A percentile compares a stretch with the other conserved stretches of the same genome.
These are phyloP conservation scores for Cassiopea andromeda DNA, from an alignment of 30 jellyfish, hydroid and myxozoan genomes.

Conservation along the genomic window DNA sequence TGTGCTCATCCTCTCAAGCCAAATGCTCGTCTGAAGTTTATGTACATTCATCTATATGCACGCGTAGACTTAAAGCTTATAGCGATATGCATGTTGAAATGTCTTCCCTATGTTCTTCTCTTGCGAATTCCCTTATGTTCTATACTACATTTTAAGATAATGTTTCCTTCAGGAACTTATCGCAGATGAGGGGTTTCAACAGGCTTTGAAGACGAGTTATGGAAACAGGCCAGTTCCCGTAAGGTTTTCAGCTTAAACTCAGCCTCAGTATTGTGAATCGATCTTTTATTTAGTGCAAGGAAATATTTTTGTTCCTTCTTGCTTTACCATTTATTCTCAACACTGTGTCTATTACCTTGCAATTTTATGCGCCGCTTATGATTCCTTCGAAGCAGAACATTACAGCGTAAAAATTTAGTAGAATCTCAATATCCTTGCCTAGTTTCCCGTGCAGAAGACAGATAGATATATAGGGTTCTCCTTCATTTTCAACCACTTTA, in stretches of 20 bases:
- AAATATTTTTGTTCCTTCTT: too few relatives aligned
- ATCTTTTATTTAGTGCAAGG: too few relatives aligned
- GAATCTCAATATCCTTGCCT: too few relatives aligned
- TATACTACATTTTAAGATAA: background rate
- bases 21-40: background rate
- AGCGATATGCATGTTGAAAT: too few relatives aligned
- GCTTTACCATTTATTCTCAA: too few relatives aligned
- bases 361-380: too few relatives aligned
- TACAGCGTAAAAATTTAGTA: too few relatives aligned
- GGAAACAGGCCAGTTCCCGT: conserved; percentile 88
- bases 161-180: conserved; percentile 67
- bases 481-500: background rate
- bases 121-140: background rate
- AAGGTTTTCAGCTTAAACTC: conserved; percentile 15
- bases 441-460: background rate
- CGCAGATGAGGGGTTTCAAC: conserved; percentile 98
- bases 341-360: too few relatives aligned
- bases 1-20: background rate
- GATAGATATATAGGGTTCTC: background rate
- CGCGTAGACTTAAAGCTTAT: too few relatives aligned
- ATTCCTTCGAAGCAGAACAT: too few relatives aligned
- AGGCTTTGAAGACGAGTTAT: conserved; percentile 95
- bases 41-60: too few relatives aligned
- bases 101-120: background rate
- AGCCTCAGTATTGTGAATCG: background rate